Conservation (phyloP, 2,113 vertebrate species). For the Pagrus major region DNA sequence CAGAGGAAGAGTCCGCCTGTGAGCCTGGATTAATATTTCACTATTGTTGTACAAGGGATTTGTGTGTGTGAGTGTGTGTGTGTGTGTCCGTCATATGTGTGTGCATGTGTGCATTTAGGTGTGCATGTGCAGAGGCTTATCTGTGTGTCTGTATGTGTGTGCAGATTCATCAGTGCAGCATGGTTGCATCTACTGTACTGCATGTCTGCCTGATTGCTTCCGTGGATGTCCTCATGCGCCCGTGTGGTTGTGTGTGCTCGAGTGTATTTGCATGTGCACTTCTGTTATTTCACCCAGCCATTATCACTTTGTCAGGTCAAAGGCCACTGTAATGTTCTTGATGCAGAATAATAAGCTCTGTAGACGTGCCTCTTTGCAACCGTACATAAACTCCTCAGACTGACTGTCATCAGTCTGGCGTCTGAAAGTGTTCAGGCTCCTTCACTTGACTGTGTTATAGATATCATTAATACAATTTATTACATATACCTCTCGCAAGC, state of each 20-base stretch:
- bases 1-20: constrained; percentile 33
- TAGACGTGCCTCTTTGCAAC: not conserved
- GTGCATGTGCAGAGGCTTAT: constrained; percentile 8
- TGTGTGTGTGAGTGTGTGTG: constrained; percentile 30
- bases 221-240: constrained; percentile 16
- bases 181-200: constrained; percentile 42
- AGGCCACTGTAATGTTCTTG: constrained; percentile 2
- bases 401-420: too few species aligned
- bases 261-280: constrained; percentile 23
- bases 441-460: not conserved
- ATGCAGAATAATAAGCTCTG: not conserved
- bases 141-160: constrained; percentile 30
- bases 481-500: not conserved
- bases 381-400: not conserved
- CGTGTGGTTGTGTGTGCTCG: constrained; percentile 12
- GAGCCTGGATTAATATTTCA: constrained; percentile 71
- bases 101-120: not conserved
- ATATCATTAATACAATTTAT: not conserved
- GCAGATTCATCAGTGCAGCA: constrained; percentile 51
- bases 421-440: too few species aligned
- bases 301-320: constrained; percentile 10
- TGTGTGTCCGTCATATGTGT: constrained; percentile 18
- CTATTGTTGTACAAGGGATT: constrained; percentile 62
- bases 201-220: constrained; percentile 39
- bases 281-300: not conserved